Percentiles rank a stretch among this genome's conserved stretches.
Evolutionary conservation across 2,888 invertebrate genomes (phyloP).

Genomic region (Leucophora obtusa): DNA sequence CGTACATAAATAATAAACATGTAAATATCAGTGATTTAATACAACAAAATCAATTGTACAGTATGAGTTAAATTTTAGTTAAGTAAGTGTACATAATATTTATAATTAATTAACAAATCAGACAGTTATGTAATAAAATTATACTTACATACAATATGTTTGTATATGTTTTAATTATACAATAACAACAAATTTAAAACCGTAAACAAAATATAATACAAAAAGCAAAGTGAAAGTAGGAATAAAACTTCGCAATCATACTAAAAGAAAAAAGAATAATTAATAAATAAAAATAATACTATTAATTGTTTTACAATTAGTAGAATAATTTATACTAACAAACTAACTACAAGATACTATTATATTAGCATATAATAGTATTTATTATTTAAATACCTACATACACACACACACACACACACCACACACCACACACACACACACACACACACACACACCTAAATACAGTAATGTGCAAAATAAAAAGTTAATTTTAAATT

Average conservation of each 20-base stretch:
- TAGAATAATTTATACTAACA: not conserved
- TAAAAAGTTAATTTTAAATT: not conserved
- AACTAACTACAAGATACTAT: constrained; percentile 14
- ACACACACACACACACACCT: not conserved
- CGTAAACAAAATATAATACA: constrained; percentile 51
- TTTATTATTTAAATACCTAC: not conserved
- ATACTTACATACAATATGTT: constrained; percentile 44
- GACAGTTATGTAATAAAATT: constrained; percentile 20
- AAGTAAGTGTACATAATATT: constrained; percentile 37
- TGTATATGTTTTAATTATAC: constrained; percentile 56
- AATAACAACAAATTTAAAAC: constrained; percentile 13
- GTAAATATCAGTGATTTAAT: constrained; percentile 29
- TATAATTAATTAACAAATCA: constrained; percentile 18
- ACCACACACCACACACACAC: not conserved
- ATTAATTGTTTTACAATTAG: constrained; percentile 23
- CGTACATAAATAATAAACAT: constrained; percentile 29
- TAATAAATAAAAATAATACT: constrained; percentile 24
- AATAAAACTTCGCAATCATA: constrained; percentile 76
- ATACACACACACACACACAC: constrained; percentile 16
- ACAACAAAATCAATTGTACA: constrained; percentile 43
- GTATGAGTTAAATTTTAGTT: constrained; percentile 31
- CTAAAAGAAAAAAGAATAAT: constrained; percentile 33
- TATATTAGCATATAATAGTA: not conserved
- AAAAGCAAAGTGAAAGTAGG: constrained; percentile 73
- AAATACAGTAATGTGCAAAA: constrained; percentile 3